phyloP scores from a whole-genome alignment of 2,113 vertebrate species.

The Heptranchias perlo region DNA sequence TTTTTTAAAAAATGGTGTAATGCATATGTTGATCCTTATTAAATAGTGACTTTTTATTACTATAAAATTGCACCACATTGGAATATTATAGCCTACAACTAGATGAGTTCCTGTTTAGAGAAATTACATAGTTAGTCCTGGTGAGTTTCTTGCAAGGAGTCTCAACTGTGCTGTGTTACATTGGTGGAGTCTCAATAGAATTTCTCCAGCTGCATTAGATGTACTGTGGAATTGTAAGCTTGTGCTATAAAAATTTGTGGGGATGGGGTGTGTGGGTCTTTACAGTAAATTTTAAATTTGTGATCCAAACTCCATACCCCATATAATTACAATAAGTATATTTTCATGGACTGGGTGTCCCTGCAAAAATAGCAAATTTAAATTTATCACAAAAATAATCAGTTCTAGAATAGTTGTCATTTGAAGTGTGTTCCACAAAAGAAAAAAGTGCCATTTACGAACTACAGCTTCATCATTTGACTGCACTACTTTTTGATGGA shows the following conservation, averaged over 20 bases:
- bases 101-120: neutral
- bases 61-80: neutral
- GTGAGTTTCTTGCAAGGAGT: neutral
- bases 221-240: neutral
- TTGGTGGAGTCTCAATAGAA: neutral
- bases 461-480: neutral
- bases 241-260: neutral
- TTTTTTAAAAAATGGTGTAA: neutral
- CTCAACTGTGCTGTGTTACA: neutral
- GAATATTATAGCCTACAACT: neutral
- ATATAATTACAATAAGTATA: neutral
- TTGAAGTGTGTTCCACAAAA: neutral
- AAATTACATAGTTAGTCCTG: neutral
- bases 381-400: neutral
- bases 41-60: neutral
- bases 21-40: neutral
- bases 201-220: neutral
- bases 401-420: neutral
- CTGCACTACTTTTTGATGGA: neutral
- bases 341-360: neutral
- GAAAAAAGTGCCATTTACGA: neutral
- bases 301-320: neutral
- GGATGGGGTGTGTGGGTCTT: neutral
- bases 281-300: neutral
- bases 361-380: neutral